A percentile compares a stretch with the other conserved stretches of the same genome.
Conservation (phyloP, 2,888 invertebrate species). For the Cartodere bifasciata region DNA sequence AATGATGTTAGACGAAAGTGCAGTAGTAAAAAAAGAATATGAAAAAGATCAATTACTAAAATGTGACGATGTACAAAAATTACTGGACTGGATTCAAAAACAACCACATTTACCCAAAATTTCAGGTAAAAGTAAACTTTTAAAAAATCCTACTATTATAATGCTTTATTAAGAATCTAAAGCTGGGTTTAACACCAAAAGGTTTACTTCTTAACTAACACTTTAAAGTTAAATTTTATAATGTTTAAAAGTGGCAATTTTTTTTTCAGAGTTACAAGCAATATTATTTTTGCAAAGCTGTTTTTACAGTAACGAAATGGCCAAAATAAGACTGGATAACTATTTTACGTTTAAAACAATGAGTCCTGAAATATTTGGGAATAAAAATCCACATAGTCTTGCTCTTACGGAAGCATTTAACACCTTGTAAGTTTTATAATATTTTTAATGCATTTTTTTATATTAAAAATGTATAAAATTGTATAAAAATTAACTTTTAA, state of each 20-base stretch:
- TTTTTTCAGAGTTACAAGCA: constrained; percentile 33
- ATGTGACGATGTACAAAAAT: constrained; percentile 45
- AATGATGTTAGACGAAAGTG: not conserved
- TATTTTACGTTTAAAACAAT: constrained; percentile 54
- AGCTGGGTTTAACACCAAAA: too few species aligned
- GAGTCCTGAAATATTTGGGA: constrained; percentile 50
- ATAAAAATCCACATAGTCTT: constrained; percentile 40
- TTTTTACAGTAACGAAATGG: constrained; percentile 49
- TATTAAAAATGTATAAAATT: too few species aligned
- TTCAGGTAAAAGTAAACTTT: constrained; percentile 39
- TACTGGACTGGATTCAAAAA: constrained; percentile 50
- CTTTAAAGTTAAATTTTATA: too few species aligned
- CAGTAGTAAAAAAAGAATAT: constrained; percentile 46
- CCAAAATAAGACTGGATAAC: constrained; percentile 57
- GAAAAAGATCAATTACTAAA: constrained; percentile 47
- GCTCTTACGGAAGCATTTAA: constrained; percentile 36
- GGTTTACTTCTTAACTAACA: too few species aligned
- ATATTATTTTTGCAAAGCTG: constrained; percentile 58
- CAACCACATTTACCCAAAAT: constrained; percentile 54
- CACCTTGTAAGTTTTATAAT: constrained; percentile 45
- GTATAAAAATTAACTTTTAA: too few species aligned
- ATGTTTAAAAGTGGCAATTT: too few species aligned
- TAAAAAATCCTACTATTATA: too few species aligned
- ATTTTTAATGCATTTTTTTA: too few species aligned
- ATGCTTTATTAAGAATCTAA: too few species aligned